Base-by-base conservation (phyloP, 2,888 invertebrate genomes). In the Apocheima hispidaria region DNA sequence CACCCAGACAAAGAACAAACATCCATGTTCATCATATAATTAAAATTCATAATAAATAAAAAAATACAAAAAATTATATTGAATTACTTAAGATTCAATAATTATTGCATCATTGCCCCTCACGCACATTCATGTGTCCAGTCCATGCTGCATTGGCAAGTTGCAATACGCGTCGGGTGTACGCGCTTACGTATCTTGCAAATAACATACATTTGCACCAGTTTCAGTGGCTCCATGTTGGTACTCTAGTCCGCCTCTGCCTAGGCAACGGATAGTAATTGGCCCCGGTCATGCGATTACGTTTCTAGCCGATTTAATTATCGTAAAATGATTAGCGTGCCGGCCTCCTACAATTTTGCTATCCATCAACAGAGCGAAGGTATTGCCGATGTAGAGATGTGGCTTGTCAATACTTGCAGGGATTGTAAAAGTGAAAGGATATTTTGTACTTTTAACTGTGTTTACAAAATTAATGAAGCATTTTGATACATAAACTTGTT, bases 211-310 rank as follows among this genome's bases (percentile, higher is more conserved):
- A 87, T 86, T 87, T 83, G 81, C 69, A 77, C 80, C 79, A 83
- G 83, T 88, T 88, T 87, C 82, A 85, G 79, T 84, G 83, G 83
- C 84, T 87, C 41, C 40, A 49, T 35, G 35, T 18, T 21, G 30
- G 30, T 65, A 64, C 61, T 63, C 84, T 86, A 87, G 83, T 84
- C 83, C 84, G 83, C 86, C 84, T 86, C 80, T 85, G 88, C 86
- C 89, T 91, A 88, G 88, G 86, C 86, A 87, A 84, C 74, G 73
- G 74, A 81, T 63, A 79, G 85, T 93, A 93, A 93, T 93, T 92
- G 93, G 85, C 77, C 77, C 83, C 82, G 85, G 91, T 92, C 93
- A 93, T 92, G 93, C 93, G 90, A 93, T 92, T 92, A 91, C 87
- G 85, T 91, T 90, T 81, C 89, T 84, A 84, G 86, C 77, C 87